These are phyloP conservation scores for Mormyrops attenuatus DNA, from an alignment of 2,797 vertebrate species.

Conservation along the genomic window DNA sequence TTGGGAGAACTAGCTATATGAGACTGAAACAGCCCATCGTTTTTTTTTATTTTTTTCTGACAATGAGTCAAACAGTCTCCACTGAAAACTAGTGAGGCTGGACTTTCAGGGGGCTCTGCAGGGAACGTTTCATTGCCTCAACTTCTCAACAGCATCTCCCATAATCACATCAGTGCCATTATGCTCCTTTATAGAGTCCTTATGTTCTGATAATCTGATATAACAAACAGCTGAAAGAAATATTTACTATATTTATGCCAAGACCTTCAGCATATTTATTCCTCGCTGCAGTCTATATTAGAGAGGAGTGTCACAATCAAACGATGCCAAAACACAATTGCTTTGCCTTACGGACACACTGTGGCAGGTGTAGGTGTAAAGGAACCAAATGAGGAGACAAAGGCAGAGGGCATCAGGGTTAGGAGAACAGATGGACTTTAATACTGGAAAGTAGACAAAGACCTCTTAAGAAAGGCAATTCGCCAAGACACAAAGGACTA, in stretches of 20 bases:
- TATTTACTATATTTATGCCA: background rate
- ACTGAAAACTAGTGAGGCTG: background rate
- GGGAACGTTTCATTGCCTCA: background rate
- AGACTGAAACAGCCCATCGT: background rate
- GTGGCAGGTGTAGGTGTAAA: background rate
- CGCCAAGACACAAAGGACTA: background rate
- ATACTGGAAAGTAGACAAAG: background rate
- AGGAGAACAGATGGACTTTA: background rate
- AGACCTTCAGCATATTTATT: background rate
- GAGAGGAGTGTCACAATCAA: background rate
- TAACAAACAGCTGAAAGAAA: background rate
- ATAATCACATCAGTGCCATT: background rate
- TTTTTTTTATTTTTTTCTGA: background rate
- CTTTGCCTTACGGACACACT: background rate
- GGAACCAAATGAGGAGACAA: background rate
- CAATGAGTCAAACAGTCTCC: no score
- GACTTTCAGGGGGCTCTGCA: background rate
- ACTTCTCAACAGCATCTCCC: background rate
- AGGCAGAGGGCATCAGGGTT: background rate
- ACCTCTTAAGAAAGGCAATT: background rate
- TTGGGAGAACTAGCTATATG: conserved; percentile 13
- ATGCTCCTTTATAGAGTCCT: background rate
- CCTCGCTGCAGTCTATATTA: background rate
- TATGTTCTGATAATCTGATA: background rate
- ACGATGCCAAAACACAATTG: background rate